Base-by-base conservation (phyloP, 30 jellyfish, hydroid and myxozoan genomes). In the Chironex yamaguchii region DNA sequence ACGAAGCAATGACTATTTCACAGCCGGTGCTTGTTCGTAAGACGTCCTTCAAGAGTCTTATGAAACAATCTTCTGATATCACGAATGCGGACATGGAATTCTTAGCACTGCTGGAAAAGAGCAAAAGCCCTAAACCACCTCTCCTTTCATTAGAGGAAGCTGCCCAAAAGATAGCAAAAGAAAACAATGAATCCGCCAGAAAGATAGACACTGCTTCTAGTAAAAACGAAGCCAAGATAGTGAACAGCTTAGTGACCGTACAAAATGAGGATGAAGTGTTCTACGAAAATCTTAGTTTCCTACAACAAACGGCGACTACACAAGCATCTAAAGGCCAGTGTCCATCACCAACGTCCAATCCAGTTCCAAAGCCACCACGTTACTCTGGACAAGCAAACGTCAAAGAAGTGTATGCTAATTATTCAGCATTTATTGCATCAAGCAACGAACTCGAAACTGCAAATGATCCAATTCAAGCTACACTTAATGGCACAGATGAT, bases 351-450 rank as follows among this genome's bases (percentile, higher is more conserved):
- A n/a, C n/a, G n/a, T n/a, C n/a, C 13, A 88, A 88, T 71, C 91
- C 96, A 28, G 63, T 88, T 0, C 91, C 96, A 21, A 88, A 78
- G 24, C 96, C 96, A 26, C 91, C 91, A 11, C 73, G 96, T 34
- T 69, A 84, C 67, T 53, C 23, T 58, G 26, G 11, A 12, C 11
- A 11, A 6, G 11, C 24, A 24, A 26, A 58, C 11, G 31, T 4
- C 25, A 26, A 58, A 58, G 12, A 6, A 6, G 17, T 42, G 13
- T 42, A 42, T 42, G 58, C 58, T 42, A 42, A 42, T 42, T 9
- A 6, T 42, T 42, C 58, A 42, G 9, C 17, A 17, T n/a, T n/a
- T n/a, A n/a, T n/a, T n/a, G n/a, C n/a, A n/a, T n/a, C n/a, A n/a
- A n/a, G n/a, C n/a, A n/a, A n/a, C n/a, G n/a, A n/a, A n/a, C n/a